phyloP scores from a whole-genome alignment of 2,888 invertebrate genomes.

The Apodemia duryi region DNA sequence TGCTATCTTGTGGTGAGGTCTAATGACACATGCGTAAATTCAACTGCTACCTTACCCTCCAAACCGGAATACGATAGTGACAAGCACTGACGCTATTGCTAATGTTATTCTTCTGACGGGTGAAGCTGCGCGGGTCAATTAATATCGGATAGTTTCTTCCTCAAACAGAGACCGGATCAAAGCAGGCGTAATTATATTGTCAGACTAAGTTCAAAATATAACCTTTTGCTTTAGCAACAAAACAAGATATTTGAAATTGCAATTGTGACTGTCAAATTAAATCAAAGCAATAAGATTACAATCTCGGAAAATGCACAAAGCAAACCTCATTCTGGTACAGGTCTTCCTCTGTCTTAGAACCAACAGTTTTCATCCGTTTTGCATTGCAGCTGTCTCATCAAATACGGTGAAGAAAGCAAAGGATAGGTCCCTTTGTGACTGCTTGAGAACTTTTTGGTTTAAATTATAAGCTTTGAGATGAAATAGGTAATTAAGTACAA shows the following conservation, averaged over 20 bases:
- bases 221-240: background rate
- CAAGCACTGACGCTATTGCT: too few relatives aligned
- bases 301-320: constrained; percentile 22
- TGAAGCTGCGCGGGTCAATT: too few relatives aligned
- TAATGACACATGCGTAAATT: too few relatives aligned
- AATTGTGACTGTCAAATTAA: constrained; percentile 6
- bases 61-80: too few relatives aligned
- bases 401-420: constrained; percentile 36
- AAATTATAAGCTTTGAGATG: constrained; percentile 17
- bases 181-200: too few relatives aligned
- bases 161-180: too few relatives aligned
- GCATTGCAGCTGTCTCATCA: constrained; percentile 37
- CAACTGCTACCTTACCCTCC: too few relatives aligned
- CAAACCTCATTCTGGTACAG: constrained; percentile 29
- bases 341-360: constrained; percentile 36
- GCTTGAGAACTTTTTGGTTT: constrained; percentile 22
- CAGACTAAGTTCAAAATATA: too few relatives aligned
- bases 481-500: background rate
- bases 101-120: too few relatives aligned
- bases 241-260: constrained; percentile 7
- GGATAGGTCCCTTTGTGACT: constrained; percentile 42
- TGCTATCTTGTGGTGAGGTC: too few relatives aligned
- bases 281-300: constrained; percentile 2
- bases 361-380: constrained; percentile 45
- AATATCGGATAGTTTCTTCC: too few relatives aligned